These are phyloP conservation scores for Apis mellifera DNA, from an alignment of 1,140 invertebrate species.

Conservation along the genomic window Amel_HAv3.1 CM009937.2:10665501-10666000, in stretches of 20 bases:
- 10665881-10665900: background rate
- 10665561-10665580: too few species aligned
- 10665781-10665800: constrained; percentile 29
- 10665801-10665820: constrained; percentile 11
- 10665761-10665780: constrained; percentile 26
- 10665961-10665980: background rate
- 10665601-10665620: too few species aligned
- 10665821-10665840: constrained; percentile 30
- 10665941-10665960: background rate
- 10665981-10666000: too few species aligned
- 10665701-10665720: constrained; percentile 15
- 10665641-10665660: background rate
- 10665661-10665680: background rate
- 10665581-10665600: too few species aligned
- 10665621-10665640: background rate
- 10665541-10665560: too few species aligned
- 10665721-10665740: constrained; percentile 24
- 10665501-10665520: background rate
- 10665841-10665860: constrained; percentile 17
- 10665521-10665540: background rate
- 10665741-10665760: constrained; percentile 15
- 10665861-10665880: background rate
- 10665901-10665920: constrained; percentile 40
- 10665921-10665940: constrained; percentile 35
- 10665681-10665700: constrained; percentile 8